phyloP scores from a whole-genome alignment of 2,888 invertebrate genomes.

The Buathra laborator region DNA sequence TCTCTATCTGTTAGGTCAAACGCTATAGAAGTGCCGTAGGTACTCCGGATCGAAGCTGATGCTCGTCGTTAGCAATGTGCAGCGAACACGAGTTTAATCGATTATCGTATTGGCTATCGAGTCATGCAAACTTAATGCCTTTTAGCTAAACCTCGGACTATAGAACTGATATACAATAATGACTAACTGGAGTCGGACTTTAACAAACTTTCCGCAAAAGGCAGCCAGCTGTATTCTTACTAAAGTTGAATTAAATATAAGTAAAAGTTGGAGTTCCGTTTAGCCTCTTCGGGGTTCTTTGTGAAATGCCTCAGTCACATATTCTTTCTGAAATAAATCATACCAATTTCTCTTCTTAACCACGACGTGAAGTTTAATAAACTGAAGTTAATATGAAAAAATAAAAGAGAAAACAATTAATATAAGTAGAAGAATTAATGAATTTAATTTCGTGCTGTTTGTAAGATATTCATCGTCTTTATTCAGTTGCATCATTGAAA shows the following conservation, averaged over 20 bases:
- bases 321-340: neutral
- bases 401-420: no score
- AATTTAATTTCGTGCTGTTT: no score
- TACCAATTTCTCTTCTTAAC: no score
- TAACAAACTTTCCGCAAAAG: conserved; percentile 4
- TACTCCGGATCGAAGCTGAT: conserved; percentile 19
- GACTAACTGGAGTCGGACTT: neutral
- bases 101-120: conserved; percentile 19
- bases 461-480: no score
- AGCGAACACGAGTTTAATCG: conserved; percentile 36
- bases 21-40: neutral
- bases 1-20: conserved; percentile 5
- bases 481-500: no score
- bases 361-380: no score
- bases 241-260: conserved; percentile 13
- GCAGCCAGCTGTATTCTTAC: neutral
- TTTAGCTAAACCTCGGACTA: conserved; percentile 19
- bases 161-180: conserved; percentile 32
- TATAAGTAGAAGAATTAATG: no score
- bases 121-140: conserved; percentile 26
- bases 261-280: neutral
- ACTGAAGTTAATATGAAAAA: no score
- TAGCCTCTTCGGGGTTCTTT: neutral
- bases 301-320: neutral
- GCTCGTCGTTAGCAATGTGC: conserved; percentile 34